Evolutionary conservation across 1,140 invertebrate genomes (phyloP).

Genomic region (Homarus americanus): DNA sequence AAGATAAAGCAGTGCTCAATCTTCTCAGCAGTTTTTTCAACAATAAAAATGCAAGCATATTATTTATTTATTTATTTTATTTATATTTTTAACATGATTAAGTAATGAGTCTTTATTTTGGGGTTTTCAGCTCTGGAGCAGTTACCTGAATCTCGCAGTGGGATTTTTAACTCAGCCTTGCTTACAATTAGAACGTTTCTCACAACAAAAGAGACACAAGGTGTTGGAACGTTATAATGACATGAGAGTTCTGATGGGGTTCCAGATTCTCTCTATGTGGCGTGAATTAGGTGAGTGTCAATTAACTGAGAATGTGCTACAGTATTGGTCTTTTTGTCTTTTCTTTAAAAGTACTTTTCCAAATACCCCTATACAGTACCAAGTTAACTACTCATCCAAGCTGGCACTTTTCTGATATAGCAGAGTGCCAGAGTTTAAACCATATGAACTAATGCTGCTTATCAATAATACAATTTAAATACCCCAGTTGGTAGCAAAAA

Average conservation of each 20-base stretch:
- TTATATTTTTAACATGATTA: background rate
- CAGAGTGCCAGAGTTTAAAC: too few species aligned
- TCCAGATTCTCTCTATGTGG: constrained; percentile 97
- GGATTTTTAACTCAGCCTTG: constrained; percentile 92
- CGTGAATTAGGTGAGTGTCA: constrained; percentile 87
- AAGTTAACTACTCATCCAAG: too few species aligned
- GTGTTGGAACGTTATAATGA: constrained; percentile 90
- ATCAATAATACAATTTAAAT: too few species aligned
- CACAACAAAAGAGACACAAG: constrained; percentile 87
- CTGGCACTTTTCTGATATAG: too few species aligned
- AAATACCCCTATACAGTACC: too few species aligned
- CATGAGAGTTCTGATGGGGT: constrained; percentile 95
- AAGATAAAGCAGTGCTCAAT: too few species aligned
- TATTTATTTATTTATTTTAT: too few species aligned
- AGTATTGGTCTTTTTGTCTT: background rate
- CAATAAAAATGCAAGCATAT: background rate
- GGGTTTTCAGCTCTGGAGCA: constrained; percentile 88
- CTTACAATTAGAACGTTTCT: constrained; percentile 91
- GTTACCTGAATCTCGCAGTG: constrained; percentile 93
- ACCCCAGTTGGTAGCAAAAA: too few species aligned
- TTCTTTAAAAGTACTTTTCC: too few species aligned
- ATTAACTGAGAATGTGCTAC: background rate
- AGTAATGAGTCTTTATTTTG: constrained; percentile 27
- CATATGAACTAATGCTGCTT: too few species aligned
- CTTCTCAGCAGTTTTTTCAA: background rate